phyloP scores from a whole-genome alignment of 2,888 invertebrate species.

The Drosophila fungiperda region DNA sequence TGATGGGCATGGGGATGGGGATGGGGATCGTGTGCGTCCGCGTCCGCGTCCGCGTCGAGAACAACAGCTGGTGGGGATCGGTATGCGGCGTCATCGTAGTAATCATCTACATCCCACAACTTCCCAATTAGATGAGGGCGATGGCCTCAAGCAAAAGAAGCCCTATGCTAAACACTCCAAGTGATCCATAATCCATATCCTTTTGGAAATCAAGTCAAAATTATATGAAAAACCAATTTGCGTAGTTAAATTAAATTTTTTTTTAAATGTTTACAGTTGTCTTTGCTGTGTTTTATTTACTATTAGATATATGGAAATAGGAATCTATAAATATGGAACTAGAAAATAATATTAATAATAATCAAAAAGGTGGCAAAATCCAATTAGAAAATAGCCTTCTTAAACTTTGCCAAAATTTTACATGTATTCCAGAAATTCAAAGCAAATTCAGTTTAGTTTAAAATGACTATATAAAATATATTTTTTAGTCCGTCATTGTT shows the following conservation, averaged over 20 bases:
- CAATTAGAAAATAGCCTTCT: background rate
- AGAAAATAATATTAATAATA: background rate
- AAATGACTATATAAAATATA: background rate
- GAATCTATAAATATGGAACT: background rate
- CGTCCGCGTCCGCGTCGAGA: conserved; percentile 29
- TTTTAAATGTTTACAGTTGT: conserved; percentile 23
- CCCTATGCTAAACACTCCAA: conserved; percentile 22
- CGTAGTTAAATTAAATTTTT: conserved; percentile 34
- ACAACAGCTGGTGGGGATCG: conserved; percentile 13
- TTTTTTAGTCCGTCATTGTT: background rate
- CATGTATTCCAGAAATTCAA: background rate
- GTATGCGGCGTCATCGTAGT: conserved; percentile 13
- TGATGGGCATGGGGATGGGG: conserved; percentile 7
- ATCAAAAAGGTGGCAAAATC: background rate
- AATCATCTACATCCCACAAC: conserved; percentile 3
- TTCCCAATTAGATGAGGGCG: conserved; percentile 12
- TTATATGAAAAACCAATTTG: conserved; percentile 18
- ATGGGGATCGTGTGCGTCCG: conserved; percentile 17
- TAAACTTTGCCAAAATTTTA: background rate
- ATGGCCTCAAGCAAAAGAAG: conserved; percentile 20
- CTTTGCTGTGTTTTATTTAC: conserved; percentile 12
- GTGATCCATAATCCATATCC: background rate
- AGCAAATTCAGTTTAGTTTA: background rate
- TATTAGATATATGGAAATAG: background rate
- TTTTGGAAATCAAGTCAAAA: conserved; percentile 20